phyloP scores from a whole-genome alignment of 2,888 invertebrate genomes.

The Acanthococcus lagerstroemiae region DNA sequence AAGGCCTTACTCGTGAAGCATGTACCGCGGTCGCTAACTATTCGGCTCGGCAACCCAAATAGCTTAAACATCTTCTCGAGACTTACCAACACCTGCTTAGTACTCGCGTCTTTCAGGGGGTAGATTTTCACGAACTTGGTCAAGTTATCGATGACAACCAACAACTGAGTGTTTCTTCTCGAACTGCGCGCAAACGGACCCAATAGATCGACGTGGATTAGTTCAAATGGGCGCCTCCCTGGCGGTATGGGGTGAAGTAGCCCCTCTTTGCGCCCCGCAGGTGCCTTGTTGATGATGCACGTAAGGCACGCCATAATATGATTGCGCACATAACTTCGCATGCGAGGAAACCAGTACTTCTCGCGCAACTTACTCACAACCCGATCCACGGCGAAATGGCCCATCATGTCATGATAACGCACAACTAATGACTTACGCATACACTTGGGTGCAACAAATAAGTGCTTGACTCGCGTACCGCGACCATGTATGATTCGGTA shows the following conservation, averaged over 20 bases:
- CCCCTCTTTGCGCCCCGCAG: background rate
- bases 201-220: slow-evolving; percentile 9
- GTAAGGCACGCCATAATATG: slow-evolving; percentile 9
- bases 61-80: background rate
- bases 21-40: background rate
- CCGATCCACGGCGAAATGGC: slow-evolving; percentile 9
- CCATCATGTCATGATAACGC: slow-evolving; percentile 20
- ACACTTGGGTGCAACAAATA: slow-evolving; percentile 15
- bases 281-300: slow-evolving; percentile 9
- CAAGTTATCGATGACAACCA: slow-evolving; percentile 10
- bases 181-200: slow-evolving; percentile 3
- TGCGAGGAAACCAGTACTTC: slow-evolving; percentile 15
- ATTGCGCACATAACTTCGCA: background rate
- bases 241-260: slow-evolving; percentile 3
- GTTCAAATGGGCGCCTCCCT: background rate
- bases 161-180: background rate
- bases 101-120: background rate
- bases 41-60: background rate
- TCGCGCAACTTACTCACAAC: background rate
- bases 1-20: background rate
- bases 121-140: slow-evolving; percentile 8
- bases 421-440: no score
- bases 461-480: background rate
- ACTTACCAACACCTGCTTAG: background rate
- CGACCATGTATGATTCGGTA: background rate